Evolutionary conservation across 1,140 invertebrate genomes (phyloP).

Genomic region (Hylaeus anthracinus): DNA sequence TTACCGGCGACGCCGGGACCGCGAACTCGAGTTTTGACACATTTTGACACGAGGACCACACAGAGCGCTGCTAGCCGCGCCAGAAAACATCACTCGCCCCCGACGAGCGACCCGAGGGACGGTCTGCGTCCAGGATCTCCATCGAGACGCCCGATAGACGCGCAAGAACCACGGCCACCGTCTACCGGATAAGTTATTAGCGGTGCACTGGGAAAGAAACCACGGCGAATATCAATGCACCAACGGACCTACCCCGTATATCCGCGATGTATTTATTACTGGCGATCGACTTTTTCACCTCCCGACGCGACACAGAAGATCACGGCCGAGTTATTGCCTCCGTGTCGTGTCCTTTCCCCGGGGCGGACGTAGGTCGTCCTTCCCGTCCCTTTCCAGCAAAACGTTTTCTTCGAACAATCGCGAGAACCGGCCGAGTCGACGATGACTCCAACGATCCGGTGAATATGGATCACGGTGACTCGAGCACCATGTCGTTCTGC

Average conservation of each 20-base stretch:
- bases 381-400: neutral
- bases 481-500: constrained; percentile 24
- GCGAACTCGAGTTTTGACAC: constrained; percentile 79
- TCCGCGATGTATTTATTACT: constrained; percentile 74
- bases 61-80: constrained; percentile 68
- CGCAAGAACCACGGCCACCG: constrained; percentile 65
- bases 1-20: constrained; percentile 61
- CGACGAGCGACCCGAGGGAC: constrained; percentile 33
- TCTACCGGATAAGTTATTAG: constrained; percentile 75
- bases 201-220: constrained; percentile 66
- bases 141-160: constrained; percentile 62
- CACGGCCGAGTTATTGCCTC: constrained; percentile 44
- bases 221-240: constrained; percentile 63
- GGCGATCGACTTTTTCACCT: constrained; percentile 53
- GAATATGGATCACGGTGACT: constrained; percentile 37
- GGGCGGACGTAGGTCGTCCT: neutral
- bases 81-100: constrained; percentile 72
- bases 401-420: constrained; percentile 12
- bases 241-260: constrained; percentile 36
- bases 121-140: constrained; percentile 13
- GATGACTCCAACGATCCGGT: neutral
- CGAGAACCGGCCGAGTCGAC: no score
- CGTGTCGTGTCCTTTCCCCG: constrained; percentile 2
- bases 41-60: constrained; percentile 80
- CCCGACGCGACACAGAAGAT: constrained; percentile 11